Percentiles rank a stretch among this genome's conserved stretches.
Evolutionary conservation across 2,113 vertebrate species (phyloP).

Genomic region (Lamprologus speciosus): DNA sequence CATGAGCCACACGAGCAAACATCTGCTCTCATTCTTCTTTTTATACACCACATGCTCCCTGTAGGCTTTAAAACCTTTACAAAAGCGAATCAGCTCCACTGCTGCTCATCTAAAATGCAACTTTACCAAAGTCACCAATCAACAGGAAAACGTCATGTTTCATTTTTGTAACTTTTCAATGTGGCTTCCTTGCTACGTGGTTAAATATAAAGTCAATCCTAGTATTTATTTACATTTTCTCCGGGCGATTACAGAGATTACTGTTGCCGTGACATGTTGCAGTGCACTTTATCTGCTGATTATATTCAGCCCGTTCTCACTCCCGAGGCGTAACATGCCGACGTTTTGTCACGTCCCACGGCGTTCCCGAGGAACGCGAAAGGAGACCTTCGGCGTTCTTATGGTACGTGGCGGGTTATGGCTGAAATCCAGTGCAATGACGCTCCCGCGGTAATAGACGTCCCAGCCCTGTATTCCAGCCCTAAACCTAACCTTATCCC

Average conservation of each 20-base stretch:
- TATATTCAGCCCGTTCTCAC: neutral
- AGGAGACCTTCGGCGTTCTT: no score
- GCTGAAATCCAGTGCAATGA: fast-evolving
- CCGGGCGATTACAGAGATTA: neutral
- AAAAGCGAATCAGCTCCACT: neutral
- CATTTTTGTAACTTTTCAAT: neutral
- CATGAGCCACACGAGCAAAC: neutral
- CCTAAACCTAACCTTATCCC: no score
- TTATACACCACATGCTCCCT: neutral
- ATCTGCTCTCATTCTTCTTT: neutral
- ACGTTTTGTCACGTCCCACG: no score
- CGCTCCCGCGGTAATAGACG: no score
- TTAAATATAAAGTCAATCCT: neutral
- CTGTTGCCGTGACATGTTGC: neutral
- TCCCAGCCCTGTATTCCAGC: no score
- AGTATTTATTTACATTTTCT: neutral
- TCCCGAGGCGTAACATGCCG: no score
- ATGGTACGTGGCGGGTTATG: no score
- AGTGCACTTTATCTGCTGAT: neutral
- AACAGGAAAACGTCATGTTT: neutral
- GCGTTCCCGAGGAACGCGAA: no score
- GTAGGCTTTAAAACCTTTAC: neutral
- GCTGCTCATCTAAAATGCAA: neutral
- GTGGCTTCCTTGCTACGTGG: neutral
- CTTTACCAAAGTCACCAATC: neutral